Conservation (phyloP, 2,797 vertebrate species). For the Astyanax mexicanus region DNA sequence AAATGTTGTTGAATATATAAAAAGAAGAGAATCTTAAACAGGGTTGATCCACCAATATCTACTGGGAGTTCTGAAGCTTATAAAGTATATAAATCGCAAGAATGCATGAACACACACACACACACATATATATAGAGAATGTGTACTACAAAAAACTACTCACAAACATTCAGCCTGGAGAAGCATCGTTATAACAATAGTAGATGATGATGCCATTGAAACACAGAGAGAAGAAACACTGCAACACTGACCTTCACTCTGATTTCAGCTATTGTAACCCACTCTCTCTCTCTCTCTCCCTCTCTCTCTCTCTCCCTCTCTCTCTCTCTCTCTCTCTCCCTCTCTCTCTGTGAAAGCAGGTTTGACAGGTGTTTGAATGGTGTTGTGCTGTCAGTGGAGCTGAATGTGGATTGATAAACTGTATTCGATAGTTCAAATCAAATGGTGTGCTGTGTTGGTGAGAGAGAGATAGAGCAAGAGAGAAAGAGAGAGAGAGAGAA, state of each 20-base stretch:
- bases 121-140: too few species aligned
- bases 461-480: too few species aligned
- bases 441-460: constrained; percentile 2
- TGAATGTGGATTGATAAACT: constrained; percentile 57
- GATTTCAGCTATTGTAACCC: neutral
- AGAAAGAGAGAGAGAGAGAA: too few species aligned
- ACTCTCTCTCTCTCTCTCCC: neutral
- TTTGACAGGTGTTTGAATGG: constrained; percentile 32
- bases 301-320: neutral
- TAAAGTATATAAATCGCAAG: too few species aligned
- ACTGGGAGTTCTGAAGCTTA: too few species aligned
- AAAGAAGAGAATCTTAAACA: too few species aligned
- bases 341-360: constrained; percentile 29
- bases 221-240: constrained; percentile 5
- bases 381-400: constrained; percentile 49
- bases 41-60: too few species aligned
- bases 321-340: too few species aligned
- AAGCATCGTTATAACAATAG: constrained; percentile 31
- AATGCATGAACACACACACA: too few species aligned
- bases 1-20: too few species aligned
- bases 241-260: constrained; percentile 13
- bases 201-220: constrained; percentile 4
- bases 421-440: constrained; percentile 35
- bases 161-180: neutral
- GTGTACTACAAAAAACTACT: constrained; percentile 3